Evolutionary conservation across 2,113 vertebrate genomes (phyloP).

Genomic region (Gallinago paraguaiae): DNA sequence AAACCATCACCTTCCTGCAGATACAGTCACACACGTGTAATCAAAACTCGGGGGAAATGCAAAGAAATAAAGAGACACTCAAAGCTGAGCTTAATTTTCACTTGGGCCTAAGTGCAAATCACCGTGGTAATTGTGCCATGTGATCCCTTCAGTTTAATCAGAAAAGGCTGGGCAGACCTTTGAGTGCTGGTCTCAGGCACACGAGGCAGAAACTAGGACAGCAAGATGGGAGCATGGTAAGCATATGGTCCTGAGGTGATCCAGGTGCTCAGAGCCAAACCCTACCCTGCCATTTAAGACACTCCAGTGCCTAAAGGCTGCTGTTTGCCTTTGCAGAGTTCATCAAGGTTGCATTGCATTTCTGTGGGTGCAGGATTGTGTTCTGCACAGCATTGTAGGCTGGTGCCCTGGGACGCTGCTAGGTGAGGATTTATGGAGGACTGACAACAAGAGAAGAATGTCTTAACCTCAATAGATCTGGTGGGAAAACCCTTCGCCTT

Average conservation of each 20-base stretch:
- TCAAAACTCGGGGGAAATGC: background rate
- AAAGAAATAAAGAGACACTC: background rate
- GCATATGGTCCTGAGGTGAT: background rate
- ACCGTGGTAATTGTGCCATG: background rate
- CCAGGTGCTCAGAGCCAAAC: background rate
- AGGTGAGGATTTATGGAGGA: background rate
- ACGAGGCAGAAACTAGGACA: background rate
- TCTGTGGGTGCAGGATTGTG: background rate
- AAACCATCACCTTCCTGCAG: background rate
- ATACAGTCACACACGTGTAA: accelerated
- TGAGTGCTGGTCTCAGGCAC: background rate
- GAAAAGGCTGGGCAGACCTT: background rate
- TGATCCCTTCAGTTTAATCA: background rate
- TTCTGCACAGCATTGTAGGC: background rate
- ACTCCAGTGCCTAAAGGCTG: background rate
- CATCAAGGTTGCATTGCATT: background rate
- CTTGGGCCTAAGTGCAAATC: background rate
- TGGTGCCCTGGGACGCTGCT: background rate
- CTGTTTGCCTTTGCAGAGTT: background rate
- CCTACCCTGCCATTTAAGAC: background rate
- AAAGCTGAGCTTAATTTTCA: background rate
- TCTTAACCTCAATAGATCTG: background rate
- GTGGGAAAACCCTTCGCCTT: background rate
- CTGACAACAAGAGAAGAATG: background rate
- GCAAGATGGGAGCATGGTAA: background rate